Evolutionary conservation across 1,140 invertebrate genomes (phyloP).

Genomic region (Orchestia grillus): DNA sequence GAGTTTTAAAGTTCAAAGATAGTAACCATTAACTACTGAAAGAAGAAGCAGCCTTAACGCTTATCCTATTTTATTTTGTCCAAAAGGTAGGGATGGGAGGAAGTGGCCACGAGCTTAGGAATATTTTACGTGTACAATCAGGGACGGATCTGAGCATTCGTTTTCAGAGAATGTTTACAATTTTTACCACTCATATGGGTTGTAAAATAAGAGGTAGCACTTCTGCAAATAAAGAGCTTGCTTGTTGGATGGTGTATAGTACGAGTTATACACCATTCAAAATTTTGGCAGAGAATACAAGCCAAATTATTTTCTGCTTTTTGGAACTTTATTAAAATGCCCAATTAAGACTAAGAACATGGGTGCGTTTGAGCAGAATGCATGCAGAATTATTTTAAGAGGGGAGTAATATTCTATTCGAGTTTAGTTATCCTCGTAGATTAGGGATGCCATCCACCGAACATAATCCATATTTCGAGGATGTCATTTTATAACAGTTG

Average conservation of each 20-base stretch:
- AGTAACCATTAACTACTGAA: not conserved
- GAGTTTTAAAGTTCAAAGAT: not conserved
- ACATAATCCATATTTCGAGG: not conserved
- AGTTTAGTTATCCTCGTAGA: not conserved
- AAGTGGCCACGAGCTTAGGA: no score
- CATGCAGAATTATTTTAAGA: not conserved
- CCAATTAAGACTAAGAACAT: not conserved
- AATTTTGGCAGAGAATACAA: no score
- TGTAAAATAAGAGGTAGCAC: no score
- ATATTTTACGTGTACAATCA: no score
- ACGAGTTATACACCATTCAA: no score
- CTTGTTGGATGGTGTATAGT: no score
- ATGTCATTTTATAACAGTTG: not conserved
- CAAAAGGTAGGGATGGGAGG: no score
- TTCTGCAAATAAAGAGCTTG: no score
- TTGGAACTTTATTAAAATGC: not conserved
- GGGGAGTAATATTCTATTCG: not conserved
- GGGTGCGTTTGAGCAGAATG: not conserved
- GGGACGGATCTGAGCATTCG: not conserved
- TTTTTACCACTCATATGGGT: no score
- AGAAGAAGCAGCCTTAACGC: not conserved
- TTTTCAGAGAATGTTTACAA: not conserved
- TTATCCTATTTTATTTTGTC: no score
- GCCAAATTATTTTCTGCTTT: not conserved
- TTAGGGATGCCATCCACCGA: not conserved